A percentile compares a stretch with the other conserved stretches of the same genome.
phyloP scores from a whole-genome alignment of 2,113 vertebrate genomes.

The Neodon shergylaensis region DNA sequence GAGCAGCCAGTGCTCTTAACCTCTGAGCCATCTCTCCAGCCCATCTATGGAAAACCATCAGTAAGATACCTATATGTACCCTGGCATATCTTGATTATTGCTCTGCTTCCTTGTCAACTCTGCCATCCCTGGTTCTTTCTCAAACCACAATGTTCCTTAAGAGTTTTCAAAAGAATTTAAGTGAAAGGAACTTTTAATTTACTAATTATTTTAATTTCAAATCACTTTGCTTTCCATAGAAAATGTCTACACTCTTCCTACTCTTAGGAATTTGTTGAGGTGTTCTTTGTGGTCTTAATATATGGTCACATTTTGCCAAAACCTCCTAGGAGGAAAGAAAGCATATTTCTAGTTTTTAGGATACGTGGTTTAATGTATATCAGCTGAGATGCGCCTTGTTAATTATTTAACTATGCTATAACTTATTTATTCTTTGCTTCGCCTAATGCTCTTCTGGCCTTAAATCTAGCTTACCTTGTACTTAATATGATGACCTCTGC shows the following conservation, averaged over 20 bases:
- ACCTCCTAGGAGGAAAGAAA: neutral
- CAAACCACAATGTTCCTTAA: neutral
- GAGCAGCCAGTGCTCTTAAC: too few species aligned
- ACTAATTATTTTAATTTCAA: neutral
- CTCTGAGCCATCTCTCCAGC: too few species aligned
- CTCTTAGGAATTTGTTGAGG: neutral
- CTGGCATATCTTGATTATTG: neutral
- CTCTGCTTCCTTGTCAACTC: neutral
- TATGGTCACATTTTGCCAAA: neutral
- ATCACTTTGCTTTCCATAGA: neutral
- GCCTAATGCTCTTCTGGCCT: conserved; percentile 43
- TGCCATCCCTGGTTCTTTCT: neutral
- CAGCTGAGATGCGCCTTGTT: conserved; percentile 31
- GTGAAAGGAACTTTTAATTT: neutral
- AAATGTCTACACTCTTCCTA: neutral
- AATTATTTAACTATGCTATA: conserved; percentile 52
- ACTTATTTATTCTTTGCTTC: conserved; percentile 50
- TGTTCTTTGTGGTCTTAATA: conserved; percentile 33
- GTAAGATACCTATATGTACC: neutral
- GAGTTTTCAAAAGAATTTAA: neutral
- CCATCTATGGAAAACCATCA: too few species aligned
- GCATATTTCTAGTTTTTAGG: conserved; percentile 32
- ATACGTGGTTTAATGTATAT: conserved; percentile 4
- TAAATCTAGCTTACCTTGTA: conserved; percentile 31
- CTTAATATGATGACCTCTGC: conserved; percentile 17